Conservation (phyloP, 1,140 invertebrate species). For the Penaeus indicus region DNA sequence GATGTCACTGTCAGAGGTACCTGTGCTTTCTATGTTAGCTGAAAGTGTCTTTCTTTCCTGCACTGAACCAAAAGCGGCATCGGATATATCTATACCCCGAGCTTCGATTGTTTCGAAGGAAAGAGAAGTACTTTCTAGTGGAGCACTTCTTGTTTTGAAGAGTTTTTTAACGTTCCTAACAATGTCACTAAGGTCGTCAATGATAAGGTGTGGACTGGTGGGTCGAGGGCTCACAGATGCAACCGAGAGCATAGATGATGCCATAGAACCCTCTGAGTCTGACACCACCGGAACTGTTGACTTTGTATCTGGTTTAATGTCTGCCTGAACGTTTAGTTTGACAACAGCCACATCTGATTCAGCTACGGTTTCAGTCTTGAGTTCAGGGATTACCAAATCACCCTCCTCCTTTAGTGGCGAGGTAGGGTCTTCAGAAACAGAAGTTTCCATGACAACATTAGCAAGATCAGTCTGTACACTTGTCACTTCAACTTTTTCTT, state of each 20-base stretch:
- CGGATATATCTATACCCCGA: background rate
- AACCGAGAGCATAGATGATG: constrained; percentile 31
- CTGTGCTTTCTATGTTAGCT: background rate
- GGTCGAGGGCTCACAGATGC: constrained; percentile 29
- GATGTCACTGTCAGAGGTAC: background rate
- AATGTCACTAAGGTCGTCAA: constrained; percentile 62
- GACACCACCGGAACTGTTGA: too few species aligned
- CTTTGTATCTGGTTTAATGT: background rate
- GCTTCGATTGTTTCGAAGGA: background rate
- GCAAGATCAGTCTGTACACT: constrained; percentile 46
- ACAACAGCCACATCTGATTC: constrained; percentile 53
- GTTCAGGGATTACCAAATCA: background rate
- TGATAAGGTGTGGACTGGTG: constrained; percentile 39
- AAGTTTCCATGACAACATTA: constrained; percentile 44
- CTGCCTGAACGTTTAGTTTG: constrained; percentile 14
- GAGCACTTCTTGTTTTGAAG: constrained; percentile 49
- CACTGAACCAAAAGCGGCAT: background rate
- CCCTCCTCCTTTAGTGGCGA: constrained; percentile 26
- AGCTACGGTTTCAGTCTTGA: constrained; percentile 27
- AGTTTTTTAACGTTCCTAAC: constrained; percentile 34
- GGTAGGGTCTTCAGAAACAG: constrained; percentile 37
- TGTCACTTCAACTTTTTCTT: constrained; percentile 29
- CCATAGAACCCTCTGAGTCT: constrained; percentile 41
- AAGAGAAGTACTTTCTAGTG: constrained; percentile 37
- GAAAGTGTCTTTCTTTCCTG: constrained; percentile 3